Evolutionary conservation across 2,888 invertebrate species (phyloP).

Genomic region (Heliconius ethilla): DNA sequence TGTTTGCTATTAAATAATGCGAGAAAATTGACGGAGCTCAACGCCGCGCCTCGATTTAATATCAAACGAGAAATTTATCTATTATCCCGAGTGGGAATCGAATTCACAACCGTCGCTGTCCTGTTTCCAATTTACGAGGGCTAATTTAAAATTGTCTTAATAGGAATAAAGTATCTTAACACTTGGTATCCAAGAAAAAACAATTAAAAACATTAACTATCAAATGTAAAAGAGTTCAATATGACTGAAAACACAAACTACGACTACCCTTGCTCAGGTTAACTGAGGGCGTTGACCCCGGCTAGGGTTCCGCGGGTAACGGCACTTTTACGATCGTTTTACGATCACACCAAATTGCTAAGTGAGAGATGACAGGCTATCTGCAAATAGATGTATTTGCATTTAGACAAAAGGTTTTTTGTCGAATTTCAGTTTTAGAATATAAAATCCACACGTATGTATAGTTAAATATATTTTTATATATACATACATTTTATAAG

Average conservation of each 20-base stretch:
- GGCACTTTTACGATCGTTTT: slow-evolving; percentile 31
- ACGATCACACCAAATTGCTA: slow-evolving; percentile 32
- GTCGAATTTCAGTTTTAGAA: not conserved
- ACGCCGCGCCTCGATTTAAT: too few relatives aligned
- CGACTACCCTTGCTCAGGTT: slow-evolving; percentile 35
- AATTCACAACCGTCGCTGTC: too few relatives aligned
- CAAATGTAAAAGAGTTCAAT: not conserved
- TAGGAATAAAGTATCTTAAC: too few relatives aligned
- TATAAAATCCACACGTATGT: not conserved
- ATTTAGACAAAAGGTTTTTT: not conserved
- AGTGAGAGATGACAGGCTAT: slow-evolving; percentile 20
- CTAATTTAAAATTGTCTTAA: too few relatives aligned
- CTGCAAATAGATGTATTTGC: slow-evolving; percentile 14
- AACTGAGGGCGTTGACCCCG: slow-evolving; percentile 24
- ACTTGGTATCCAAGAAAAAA: too few relatives aligned
- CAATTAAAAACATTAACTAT: not conserved
- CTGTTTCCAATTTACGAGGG: too few relatives aligned
- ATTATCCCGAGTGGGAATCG: too few relatives aligned
- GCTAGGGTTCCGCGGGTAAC: slow-evolving; percentile 27
- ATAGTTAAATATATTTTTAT: not conserved
- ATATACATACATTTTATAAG: too few relatives aligned
- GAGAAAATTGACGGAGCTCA: too few relatives aligned
- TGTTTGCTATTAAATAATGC: too few relatives aligned
- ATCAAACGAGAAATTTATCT: too few relatives aligned
- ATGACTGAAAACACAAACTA: not conserved